Conservation (phyloP, 2,797 vertebrate species). For the Lemur catta region DNA sequence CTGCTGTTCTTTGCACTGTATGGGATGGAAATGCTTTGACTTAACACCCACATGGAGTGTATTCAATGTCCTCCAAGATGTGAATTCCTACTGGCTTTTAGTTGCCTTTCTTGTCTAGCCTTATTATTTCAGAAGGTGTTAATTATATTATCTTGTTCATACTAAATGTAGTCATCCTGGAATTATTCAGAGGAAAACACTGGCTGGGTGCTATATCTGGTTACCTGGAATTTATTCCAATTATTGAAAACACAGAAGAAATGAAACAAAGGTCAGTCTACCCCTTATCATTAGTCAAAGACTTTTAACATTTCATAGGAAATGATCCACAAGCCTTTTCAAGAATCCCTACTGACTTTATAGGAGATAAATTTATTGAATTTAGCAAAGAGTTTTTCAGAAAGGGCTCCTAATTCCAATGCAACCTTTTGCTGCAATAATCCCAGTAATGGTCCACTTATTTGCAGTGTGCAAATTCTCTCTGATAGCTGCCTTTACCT, state of each 20-base stretch:
- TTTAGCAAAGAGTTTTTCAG: slow-evolving; percentile 52
- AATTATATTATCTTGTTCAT: slow-evolving; percentile 51
- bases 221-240: slow-evolving; percentile 30
- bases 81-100: slow-evolving; percentile 38
- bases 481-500: slow-evolving; percentile 12
- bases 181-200: slow-evolving; percentile 56
- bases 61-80: background rate
- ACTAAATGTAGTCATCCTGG: slow-evolving; percentile 40
- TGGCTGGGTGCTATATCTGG: background rate
- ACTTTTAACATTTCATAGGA: slow-evolving; percentile 20
- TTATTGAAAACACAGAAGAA: slow-evolving; percentile 38
- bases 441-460: background rate
- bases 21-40: slow-evolving; percentile 39
- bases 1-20: background rate
- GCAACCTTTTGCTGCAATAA: background rate
- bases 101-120: slow-evolving; percentile 9
- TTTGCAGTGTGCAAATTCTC: slow-evolving; percentile 3
- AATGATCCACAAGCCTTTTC: slow-evolving; percentile 23
- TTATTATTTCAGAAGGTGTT: slow-evolving; percentile 51
- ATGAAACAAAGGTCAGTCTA: background rate
- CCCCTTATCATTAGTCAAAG: background rate
- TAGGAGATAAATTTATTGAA: background rate
- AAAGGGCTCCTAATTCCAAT: slow-evolving; percentile 25
- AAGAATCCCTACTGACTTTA: slow-evolving; percentile 28
- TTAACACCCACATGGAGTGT: background rate